Base-by-base conservation (phyloP, 2,113 vertebrate species). In the Prunella himalayana region DNA sequence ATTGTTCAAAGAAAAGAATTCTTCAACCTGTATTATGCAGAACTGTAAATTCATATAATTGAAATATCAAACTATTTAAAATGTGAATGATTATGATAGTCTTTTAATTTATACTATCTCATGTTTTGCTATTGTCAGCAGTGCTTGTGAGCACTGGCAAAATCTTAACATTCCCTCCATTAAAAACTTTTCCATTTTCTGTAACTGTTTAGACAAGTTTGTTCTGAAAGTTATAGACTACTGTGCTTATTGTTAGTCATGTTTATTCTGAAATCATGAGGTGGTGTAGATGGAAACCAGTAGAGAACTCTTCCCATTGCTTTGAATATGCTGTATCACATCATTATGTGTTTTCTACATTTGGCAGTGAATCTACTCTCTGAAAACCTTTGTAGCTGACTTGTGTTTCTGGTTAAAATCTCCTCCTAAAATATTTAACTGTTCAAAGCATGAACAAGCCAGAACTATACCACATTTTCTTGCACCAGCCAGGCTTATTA, bases 401-500 rank as follows among this genome's bases (percentile, higher is more conserved):
- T 51, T 50, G 42, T 0, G 1, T 47, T 87, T 89, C 57, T 87
- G n/a, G 60, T 49, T 65, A 86, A 89, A 78, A 80, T 23, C 3
- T 70, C 15, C 2, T 13, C 9, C 22, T 49, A 57, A 92, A 94
- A 72, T 53, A 77, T 61, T 86, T 82, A 63, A 57, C 4, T 11
- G 31, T 86, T 86, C 37, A 45, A 57, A 90, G 13, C 6, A 49
- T 35, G 5, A 84, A 16, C 54, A 64, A 59, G 17, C 41, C 15
- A 79, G 20, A 87, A 68, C 1, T 22, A 6, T 42, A 47, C 10
- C 6, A 28, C 4, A 49, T 35, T 51, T 91, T 71, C 39, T 81
- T 57, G 50, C 1, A 60, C 1, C 1, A 85, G 15, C 0, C 2
- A 50, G 18, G 12, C 2, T 72, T 59, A 28, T 30, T 56, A 45